phyloP scores from a whole-genome alignment of 2,113 vertebrate species.

The Percopsis transmontana region DNA sequence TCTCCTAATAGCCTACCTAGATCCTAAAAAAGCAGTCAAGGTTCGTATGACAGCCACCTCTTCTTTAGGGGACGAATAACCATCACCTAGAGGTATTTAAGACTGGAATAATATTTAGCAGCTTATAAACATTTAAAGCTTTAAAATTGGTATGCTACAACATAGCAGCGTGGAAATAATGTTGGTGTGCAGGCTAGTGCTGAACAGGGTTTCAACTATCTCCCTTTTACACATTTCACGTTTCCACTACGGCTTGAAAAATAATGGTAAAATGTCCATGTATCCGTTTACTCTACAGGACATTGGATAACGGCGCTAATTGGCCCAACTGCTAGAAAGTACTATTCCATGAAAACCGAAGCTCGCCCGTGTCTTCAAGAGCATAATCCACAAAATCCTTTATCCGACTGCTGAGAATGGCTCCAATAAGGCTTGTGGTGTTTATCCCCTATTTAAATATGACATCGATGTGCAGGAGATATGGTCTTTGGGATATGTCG shows the following conservation, averaged over 20 bases:
- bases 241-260: constrained; percentile 33
- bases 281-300: neutral
- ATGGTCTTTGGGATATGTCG: constrained; percentile 36
- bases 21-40: constrained; percentile 32
- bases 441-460: constrained; percentile 52
- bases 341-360: constrained; percentile 73
- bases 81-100: constrained; percentile 42
- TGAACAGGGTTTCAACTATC: constrained; percentile 29
- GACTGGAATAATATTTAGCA: constrained; percentile 6
- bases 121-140: neutral
- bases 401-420: constrained; percentile 62
- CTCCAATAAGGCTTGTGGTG: constrained; percentile 28
- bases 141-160: neutral
- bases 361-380: constrained; percentile 65
- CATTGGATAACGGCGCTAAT: constrained; percentile 35
- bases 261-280: constrained; percentile 25
- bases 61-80: constrained; percentile 31
- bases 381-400: constrained; percentile 78
- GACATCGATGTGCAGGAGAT: constrained; percentile 52
- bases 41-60: constrained; percentile 57
- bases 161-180: constrained; percentile 26
- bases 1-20: constrained; percentile 42
- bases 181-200: constrained; percentile 43
- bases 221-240: neutral
- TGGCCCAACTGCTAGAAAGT: constrained; percentile 35